phyloP scores from a whole-genome alignment of 2,888 invertebrate genomes.

The Schizotus pectinicornis region DNA sequence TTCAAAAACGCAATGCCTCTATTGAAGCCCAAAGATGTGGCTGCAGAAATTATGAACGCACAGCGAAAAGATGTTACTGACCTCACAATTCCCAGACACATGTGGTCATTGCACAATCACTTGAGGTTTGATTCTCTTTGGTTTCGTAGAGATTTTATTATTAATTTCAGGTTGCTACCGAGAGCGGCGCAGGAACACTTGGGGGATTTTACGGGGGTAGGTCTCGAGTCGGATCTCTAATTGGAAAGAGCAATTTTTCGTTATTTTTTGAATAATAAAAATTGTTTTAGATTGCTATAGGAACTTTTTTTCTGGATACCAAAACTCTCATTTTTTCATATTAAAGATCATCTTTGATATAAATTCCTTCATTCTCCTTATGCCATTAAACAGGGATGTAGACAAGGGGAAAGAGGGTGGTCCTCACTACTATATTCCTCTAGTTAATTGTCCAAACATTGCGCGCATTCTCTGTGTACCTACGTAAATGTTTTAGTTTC shows the following conservation, averaged over 20 bases:
- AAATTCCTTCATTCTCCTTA: too few relatives aligned
- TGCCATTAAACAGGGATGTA: too few relatives aligned
- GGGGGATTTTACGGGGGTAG: constrained; percentile 12
- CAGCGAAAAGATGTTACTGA: constrained; percentile 69
- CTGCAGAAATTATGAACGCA: constrained; percentile 69
- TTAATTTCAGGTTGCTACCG: constrained; percentile 5
- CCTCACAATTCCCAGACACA: constrained; percentile 68
- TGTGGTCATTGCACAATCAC: constrained; percentile 36
- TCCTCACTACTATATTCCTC: too few relatives aligned
- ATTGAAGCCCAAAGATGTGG: constrained; percentile 69
- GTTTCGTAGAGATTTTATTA: background rate
- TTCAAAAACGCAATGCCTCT: constrained; percentile 71
- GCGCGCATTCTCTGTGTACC: too few relatives aligned
- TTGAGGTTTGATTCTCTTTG: background rate
- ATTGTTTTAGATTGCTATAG: too few relatives aligned
- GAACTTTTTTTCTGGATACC: too few relatives aligned
- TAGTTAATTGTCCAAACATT: too few relatives aligned
- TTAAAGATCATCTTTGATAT: too few relatives aligned
- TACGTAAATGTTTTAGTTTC: too few relatives aligned
- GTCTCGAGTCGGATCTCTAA: constrained; percentile 16
- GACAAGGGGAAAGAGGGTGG: too few relatives aligned
- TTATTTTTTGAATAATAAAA: too few relatives aligned
- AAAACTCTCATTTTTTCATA: too few relatives aligned
- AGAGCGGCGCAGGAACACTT: constrained; percentile 6
- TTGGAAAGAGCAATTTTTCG: background rate